Evolutionary conservation across 1,140 invertebrate species (phyloP), one percentile per base, ranked within the genome.

Genomic region (Drosophila fuyamai): DNA sequence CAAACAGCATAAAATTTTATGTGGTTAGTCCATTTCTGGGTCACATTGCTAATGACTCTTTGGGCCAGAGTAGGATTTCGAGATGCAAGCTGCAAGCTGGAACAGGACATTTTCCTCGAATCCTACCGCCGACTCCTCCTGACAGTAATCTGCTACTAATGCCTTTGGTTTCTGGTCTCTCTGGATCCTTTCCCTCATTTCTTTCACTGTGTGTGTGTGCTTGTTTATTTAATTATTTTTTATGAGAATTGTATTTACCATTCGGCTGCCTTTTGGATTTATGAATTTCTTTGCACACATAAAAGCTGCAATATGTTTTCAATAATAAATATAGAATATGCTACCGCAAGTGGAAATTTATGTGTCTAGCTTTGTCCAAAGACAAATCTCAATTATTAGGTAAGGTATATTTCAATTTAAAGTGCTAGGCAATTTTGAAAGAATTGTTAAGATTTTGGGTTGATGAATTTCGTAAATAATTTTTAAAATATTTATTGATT

Each of bases 1-100:
- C 78, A 82, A 86, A 70, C 72, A 68, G 79, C 83, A 86, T 88
- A 76, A 76, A 82, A 79, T 88, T 88, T 82, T 71, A 86, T 86
- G 83, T 76, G 82, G 79, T 73, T 73, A 79, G 71, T 66, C 74
- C 76, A 56, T 76, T 82, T 88, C 79, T 82, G 79, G 82, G 83
- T 83, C 82, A 79, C 57, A 79, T 70, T 79, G 79, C 82, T 88
- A 88, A 88, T 79, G 83, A 88, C 66, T 76, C 63, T 62, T 53
- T 50, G 59, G 35, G 40, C 35, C 56, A 41, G 72, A 48, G 41
- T 66, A 16, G 18, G 48, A 68, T 41, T 68, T 32, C 51, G 16
- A 71, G 46, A 53, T 60, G 60, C 72, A 50, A 44, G 57, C 48
- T 67, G 76, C 53, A 84, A 59, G 71, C 74, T 65, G 44, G 47